These are phyloP conservation scores for Percina caprodes DNA, from an alignment of 2,113 vertebrate genomes.

Conservation along the genomic window DNA sequence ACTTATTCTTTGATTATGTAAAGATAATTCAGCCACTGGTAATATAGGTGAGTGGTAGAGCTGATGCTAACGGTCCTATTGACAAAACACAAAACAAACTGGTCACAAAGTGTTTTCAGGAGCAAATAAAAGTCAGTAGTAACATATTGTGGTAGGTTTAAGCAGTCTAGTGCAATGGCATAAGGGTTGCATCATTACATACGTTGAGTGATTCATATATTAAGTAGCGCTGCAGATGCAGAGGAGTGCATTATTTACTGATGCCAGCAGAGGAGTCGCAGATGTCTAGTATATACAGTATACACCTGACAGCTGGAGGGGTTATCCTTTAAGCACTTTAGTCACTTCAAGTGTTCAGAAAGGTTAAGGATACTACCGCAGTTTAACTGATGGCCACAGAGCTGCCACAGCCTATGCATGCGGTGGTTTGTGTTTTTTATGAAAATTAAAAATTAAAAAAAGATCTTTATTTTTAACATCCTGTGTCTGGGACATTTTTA, in stretches of 20 bases:
- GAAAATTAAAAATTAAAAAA: background rate
- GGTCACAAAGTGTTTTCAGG: background rate
- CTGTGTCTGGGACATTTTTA: conserved; percentile 21
- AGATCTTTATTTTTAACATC: conserved; percentile 49
- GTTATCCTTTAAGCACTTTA: conserved; percentile 21
- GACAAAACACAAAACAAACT: conserved; percentile 20
- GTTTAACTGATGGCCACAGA: conserved; percentile 24
- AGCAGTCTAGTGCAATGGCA: conserved; percentile 29
- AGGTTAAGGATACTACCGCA: conserved; percentile 18
- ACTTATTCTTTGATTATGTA: background rate
- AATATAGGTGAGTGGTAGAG: background rate
- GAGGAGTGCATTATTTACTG: conserved; percentile 69
- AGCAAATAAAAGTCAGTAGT: conserved; percentile 28
- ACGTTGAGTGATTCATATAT: conserved; percentile 66
- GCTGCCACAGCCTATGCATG: background rate
- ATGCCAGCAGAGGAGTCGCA: conserved; percentile 45
- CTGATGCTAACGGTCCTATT: conserved; percentile 13
- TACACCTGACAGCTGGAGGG: conserved; percentile 42
- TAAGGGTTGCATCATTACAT: conserved; percentile 43
- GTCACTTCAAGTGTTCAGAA: conserved; percentile 30
- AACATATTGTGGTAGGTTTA: conserved; percentile 16
- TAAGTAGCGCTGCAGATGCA: conserved; percentile 56
- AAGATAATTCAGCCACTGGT: background rate
- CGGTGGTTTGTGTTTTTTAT: background rate
- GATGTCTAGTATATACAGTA: conserved; percentile 36